Conservation (phyloP, 2,888 invertebrate genomes). For the Scaptomyza parva region DNA sequence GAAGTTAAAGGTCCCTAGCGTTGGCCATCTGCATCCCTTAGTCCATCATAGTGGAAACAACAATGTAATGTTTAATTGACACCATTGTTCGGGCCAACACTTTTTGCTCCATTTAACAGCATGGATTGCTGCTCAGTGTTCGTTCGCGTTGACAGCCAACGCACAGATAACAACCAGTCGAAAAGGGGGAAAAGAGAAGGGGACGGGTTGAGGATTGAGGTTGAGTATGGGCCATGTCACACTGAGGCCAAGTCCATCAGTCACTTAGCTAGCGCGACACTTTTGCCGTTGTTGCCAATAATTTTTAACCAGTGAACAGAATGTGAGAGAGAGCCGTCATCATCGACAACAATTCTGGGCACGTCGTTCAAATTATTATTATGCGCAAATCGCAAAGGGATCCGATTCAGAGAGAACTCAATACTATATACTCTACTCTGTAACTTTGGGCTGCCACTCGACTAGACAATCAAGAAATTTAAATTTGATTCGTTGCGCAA, state of each 20-base stretch:
- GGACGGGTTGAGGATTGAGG: background rate
- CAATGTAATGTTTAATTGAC: constrained; percentile 81
- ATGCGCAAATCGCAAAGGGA: constrained; percentile 83
- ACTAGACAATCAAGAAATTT: constrained; percentile 80
- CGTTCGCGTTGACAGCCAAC: constrained; percentile 61
- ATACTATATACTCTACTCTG: constrained; percentile 20
- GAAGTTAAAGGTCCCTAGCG: constrained; percentile 61
- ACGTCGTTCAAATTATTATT: constrained; percentile 83
- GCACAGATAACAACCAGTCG: constrained; percentile 63
- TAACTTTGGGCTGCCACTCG: constrained; percentile 72
- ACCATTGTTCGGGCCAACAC: constrained; percentile 77
- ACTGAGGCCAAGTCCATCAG: constrained; percentile 66
- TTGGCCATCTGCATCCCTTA: constrained; percentile 56
- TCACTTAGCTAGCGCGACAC: constrained; percentile 71
- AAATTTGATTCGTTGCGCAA: constrained; percentile 81
- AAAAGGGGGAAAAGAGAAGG: background rate
- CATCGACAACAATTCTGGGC: constrained; percentile 73
- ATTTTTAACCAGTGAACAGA: constrained; percentile 37
- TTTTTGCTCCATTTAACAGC: constrained; percentile 80
- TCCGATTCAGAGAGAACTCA: constrained; percentile 53
- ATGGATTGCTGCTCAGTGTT: constrained; percentile 61
- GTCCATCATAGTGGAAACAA: constrained; percentile 62
- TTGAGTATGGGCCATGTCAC: constrained; percentile 46
- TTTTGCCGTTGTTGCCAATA: constrained; percentile 47
- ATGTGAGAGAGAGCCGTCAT: background rate